Conservation (phyloP, 2,113 vertebrate species). For the Arizona elegans region DNA sequence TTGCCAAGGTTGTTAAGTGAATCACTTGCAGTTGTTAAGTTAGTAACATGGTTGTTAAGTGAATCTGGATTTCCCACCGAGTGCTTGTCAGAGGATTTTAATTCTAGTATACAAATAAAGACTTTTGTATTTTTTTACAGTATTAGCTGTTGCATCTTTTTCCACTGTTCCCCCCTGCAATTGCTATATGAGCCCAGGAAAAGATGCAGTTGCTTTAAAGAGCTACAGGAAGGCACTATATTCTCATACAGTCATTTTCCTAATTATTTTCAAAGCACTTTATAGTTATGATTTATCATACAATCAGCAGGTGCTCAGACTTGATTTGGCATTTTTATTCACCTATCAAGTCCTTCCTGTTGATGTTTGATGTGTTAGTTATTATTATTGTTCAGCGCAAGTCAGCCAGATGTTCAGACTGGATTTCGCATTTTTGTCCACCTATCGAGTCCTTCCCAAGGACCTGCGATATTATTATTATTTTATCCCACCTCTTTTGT, state of each 20-base stretch:
- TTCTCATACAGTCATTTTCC: not conserved
- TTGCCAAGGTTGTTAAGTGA: too few relatives aligned
- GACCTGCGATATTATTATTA: not conserved
- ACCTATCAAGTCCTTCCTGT: not conserved
- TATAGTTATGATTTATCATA: not conserved
- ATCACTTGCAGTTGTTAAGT: too few relatives aligned
- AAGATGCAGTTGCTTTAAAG: not conserved
- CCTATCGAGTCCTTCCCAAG: not conserved
- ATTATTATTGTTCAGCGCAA: not conserved
- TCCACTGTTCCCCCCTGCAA: not conserved
- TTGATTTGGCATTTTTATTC: not conserved
- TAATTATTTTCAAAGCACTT: not conserved
- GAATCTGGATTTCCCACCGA: too few relatives aligned
- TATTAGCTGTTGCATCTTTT: not conserved
- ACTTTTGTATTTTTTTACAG: not conserved
- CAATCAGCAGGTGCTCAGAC: not conserved
- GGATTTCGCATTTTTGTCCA: not conserved
- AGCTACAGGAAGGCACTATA: not conserved
- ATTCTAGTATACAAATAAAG: not conserved
- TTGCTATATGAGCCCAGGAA: not conserved
- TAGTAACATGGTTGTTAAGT: too few relatives aligned
- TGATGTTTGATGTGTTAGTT: not conserved
- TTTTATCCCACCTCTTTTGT: not conserved
- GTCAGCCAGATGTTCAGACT: not conserved
- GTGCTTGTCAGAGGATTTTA: too few relatives aligned